Percentiles rank a stretch among this genome's conserved stretches.
phyloP scores from a whole-genome alignment of 2,113 vertebrate species.

The Cololabis saira region DNA sequence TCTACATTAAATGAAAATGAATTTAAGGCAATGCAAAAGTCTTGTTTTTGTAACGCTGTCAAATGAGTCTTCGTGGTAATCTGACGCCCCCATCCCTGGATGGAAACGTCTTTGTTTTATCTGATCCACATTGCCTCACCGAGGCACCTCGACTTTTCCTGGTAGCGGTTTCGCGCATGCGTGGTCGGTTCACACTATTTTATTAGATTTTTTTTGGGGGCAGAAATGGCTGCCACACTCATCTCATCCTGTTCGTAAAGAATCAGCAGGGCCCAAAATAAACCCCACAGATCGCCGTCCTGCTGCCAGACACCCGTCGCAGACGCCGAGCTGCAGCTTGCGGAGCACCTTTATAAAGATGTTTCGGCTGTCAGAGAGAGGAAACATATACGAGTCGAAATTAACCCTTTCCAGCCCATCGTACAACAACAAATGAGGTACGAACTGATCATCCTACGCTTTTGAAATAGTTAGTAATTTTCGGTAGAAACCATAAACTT shows the following conservation, averaged over 20 bases:
- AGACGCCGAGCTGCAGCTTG: constrained; percentile 22
- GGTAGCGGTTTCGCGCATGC: constrained; percentile 74
- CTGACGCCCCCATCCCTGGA: background rate
- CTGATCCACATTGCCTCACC: constrained; percentile 2
- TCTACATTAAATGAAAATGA: too few species aligned
- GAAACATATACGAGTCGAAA: constrained; percentile 69
- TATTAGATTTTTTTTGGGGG: constrained; percentile 57
- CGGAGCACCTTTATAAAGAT: constrained; percentile 44
- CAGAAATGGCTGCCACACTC: constrained; percentile 84
- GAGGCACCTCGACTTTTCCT: constrained; percentile 46
- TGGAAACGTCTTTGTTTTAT: background rate
- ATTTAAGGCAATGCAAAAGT: background rate
- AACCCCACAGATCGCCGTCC: constrained; percentile 22
- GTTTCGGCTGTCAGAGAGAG: constrained; percentile 67
- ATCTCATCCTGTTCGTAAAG: constrained; percentile 70
- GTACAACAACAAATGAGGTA: constrained; percentile 80
- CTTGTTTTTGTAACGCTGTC: background rate
- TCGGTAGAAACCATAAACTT: accelerated
- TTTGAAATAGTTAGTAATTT: background rate
- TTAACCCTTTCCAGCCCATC: constrained; percentile 75
- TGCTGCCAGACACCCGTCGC: background rate
- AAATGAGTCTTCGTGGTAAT: background rate
- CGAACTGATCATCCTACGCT: constrained; percentile 37
- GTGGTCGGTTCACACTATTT: constrained; percentile 59
- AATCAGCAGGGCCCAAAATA: constrained; percentile 47